A percentile compares a stretch with the other conserved stretches of the same genome.
Evolutionary conservation across 1,140 invertebrate species (phyloP).

Genomic region (Arctopsyche grandis): DNA sequence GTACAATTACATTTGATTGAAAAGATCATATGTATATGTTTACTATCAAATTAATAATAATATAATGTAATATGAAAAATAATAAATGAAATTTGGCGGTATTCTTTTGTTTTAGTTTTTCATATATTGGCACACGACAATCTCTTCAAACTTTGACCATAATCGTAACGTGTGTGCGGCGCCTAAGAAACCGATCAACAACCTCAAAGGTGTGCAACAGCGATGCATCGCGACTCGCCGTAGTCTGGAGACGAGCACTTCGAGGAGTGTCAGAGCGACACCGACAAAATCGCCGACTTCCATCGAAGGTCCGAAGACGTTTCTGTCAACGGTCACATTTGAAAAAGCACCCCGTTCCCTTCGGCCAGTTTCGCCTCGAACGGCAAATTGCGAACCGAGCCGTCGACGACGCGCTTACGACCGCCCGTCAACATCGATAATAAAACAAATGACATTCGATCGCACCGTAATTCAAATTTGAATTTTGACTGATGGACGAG

Average conservation of each 20-base stretch:
- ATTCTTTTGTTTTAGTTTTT: too few relatives aligned
- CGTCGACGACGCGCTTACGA: neutral
- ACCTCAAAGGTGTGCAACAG: neutral
- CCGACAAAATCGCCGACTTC: too few relatives aligned
- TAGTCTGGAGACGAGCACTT: too few relatives aligned
- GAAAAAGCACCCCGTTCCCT: neutral
- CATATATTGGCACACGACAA: too few relatives aligned
- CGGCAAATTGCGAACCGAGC: neutral
- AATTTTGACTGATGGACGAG: neutral
- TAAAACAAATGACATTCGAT: neutral
- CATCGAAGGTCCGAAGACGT: neutral
- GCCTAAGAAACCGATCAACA: constrained; percentile 9
- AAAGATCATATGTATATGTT: too few relatives aligned
- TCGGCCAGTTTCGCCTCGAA: neutral
- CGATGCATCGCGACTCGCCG: neutral
- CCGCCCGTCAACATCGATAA: neutral
- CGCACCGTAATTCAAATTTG: neutral
- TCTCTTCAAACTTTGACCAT: too few relatives aligned
- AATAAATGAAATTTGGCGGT: too few relatives aligned
- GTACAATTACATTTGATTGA: too few relatives aligned
- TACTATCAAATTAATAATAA: too few relatives aligned
- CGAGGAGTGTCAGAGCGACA: too few relatives aligned
- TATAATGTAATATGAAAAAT: too few relatives aligned
- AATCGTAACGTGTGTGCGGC: neutral
- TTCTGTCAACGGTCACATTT: neutral